These are phyloP conservation scores for Falco punctatus DNA, from an alignment of 2,113 vertebrate genomes.

Conservation along the genomic window DNA sequence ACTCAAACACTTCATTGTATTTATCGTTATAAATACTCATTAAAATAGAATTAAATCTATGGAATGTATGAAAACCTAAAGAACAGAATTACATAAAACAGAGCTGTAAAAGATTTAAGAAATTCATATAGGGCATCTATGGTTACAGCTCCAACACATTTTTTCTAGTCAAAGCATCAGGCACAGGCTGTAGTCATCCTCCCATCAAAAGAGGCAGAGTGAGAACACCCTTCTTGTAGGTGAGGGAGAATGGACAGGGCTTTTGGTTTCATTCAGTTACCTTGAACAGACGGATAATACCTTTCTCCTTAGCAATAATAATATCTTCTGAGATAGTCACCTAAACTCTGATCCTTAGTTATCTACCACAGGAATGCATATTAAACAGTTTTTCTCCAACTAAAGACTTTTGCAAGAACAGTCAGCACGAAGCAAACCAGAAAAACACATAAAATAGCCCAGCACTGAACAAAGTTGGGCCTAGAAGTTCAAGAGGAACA, in stretches of 20 bases:
- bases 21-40: background rate
- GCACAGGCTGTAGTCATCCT: background rate
- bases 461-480: background rate
- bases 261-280: background rate
- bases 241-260: background rate
- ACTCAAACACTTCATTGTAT: background rate
- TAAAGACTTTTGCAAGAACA: background rate
- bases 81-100: background rate
- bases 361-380: background rate
- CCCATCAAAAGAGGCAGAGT: background rate
- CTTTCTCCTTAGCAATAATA: background rate
- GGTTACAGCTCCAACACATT: background rate
- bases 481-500: background rate
- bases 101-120: background rate
- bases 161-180: background rate
- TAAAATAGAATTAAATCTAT: background rate
- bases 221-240: background rate
- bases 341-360: background rate
- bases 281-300: background rate
- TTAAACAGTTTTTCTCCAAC: background rate
- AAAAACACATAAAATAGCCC: background rate
- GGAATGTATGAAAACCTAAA: background rate
- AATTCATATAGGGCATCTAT: background rate
- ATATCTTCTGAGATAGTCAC: background rate
- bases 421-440: background rate